Base-by-base conservation (phyloP, 2,113 vertebrate genomes). In the Galbula dea region DNA sequence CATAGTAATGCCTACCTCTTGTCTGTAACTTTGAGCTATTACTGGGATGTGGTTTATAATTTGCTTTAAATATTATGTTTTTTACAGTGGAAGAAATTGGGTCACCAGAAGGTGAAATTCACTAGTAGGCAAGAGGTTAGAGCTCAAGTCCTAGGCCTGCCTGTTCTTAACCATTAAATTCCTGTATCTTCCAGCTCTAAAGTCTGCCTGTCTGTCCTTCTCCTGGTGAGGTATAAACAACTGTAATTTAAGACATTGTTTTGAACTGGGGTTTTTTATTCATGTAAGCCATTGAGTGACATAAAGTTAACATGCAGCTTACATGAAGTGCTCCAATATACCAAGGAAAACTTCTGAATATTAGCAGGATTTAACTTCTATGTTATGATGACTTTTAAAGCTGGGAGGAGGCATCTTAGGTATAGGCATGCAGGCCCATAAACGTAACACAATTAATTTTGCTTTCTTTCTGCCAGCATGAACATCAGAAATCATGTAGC, bases 361-460 rank as follows among this genome's bases (percentile, higher is more conserved):
- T 68, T 67, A 26, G 23, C 21, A 57, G 51, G 67, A 37, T 22
- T 49, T 63, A 36, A 36, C 58, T 76, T 68, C 37, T 2, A 3
- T 52, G 2, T 41, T 58, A 6, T 3, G 12, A 46, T 48, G 36
- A 34, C 26, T 68, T 75, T 90, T 45, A 86, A 86, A 57, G 23
- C 22, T 49, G 9, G 20, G 17, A 84, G 13, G 27, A 72, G 32
- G 11, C 41, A 30, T 24, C 20, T 72, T 61, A 16, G 32, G 11
- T 71, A 9, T 0, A 43, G 27, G 12, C 20, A 5, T 49, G 21
- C 2, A 36, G 4, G 30, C 32, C 18, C 6, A 1, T 27, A 24
- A 18, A 30, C 2, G 0, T 57, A 82, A 34, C 11, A 13, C 11
- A 37, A 1, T 39, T 61, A n/a, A 15, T 83, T 41, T 9, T 7